Base-by-base conservation (phyloP, 2,888 invertebrate species). In the Chelonus formosanus region DNA sequence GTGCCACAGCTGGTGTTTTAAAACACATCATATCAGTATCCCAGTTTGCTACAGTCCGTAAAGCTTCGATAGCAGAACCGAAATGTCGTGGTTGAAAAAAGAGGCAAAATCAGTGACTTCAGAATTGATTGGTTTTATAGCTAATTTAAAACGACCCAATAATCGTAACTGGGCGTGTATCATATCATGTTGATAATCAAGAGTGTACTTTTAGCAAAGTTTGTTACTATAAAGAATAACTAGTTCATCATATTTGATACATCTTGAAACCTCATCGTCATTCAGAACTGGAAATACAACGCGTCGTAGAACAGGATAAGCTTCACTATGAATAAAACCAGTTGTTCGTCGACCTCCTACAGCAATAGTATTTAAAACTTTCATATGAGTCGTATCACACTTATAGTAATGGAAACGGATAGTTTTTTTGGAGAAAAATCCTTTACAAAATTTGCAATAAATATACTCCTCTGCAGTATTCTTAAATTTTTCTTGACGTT, bases 401-500 rank as follows among this genome's bases (percentile, higher is more conserved):
- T 40, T 40, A 6, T 2, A 40, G 3, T 2, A 2, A 6, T 40
- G 40, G 45, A 63, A 43, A 52, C 71, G 64, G n/a, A 74, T 43
- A 56, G 54, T 65, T 8, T 44, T 61, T 47, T 67, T 70, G 4
- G 67, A 64, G 56, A 65, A 71, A 40, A 56, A 63, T 57, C 70
- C 72, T 56, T 69, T 67, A 59, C 74, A 71, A 35, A 57, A 64
- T 31, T 67, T 43, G 47, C 72, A 74, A 6, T 63, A 57, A 60
- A 40, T 58, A 61, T 66, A 73, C 55, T 70, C 62, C 7, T 36
- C 45, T 50, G 65, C 67, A 10, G 53, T 40, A 62, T 63, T 59
- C 4, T 10, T 52, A 8, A 32, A 40, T 48, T 5, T 56, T 32
- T 56, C 5, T 6, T 47, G 59, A 10, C 50, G 69, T 53, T 47